Base-by-base conservation (phyloP, 2,888 invertebrate genomes). In the Galeopsomyia nigrocyanea region DNA sequence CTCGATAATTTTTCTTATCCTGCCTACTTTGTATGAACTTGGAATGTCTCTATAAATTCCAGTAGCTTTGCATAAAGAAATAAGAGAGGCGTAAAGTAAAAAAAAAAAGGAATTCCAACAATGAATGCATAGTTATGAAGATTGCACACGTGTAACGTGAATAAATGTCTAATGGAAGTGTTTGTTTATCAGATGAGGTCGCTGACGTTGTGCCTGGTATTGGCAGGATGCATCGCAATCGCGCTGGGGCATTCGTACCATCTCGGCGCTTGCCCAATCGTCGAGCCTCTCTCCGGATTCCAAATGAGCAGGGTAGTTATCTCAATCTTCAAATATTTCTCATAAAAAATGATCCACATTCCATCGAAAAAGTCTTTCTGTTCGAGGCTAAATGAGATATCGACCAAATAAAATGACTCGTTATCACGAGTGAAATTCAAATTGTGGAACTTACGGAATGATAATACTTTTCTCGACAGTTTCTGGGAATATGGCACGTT, bases 401-500 rank as follows among this genome's bases (percentile, higher is more conserved):
- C 55, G 19, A 55, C 55, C 19, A 58, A 19, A 49, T 21, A 61
- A 60, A 21, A 47, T n/a, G n/a, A n/a, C n/a, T n/a, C n/a, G n/a
- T 49, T 19, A 9, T 49, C 14, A 64, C 17, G 39, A 46, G 39
- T 51, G 22, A 46, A 26, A 51, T 22, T 39, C 17, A 19, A 26
- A 50, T 62, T 14, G n/a, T 21, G 13, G 39, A 14, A 9, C 19
- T 39, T 51, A n/a, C n/a, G n/a, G 26, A 26, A 26, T 26, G n/a
- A n/a, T 55, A 46, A 7, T 10, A 10, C 17, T 14, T 53, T n/a
- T 53, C 17, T 53, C 53, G 39, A 17, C 86, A 95, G 94, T 89
- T 95, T 86, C 86, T 94, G 71, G 95, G 95, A 0, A 86, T 92
- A 17, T 95, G 95, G 95, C 93, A 92, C 85, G 94, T 92, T 16